Evolutionary conservation across 2,797 vertebrate genomes (phyloP).

Genomic region (Pipistrellus nathusii): DNA sequence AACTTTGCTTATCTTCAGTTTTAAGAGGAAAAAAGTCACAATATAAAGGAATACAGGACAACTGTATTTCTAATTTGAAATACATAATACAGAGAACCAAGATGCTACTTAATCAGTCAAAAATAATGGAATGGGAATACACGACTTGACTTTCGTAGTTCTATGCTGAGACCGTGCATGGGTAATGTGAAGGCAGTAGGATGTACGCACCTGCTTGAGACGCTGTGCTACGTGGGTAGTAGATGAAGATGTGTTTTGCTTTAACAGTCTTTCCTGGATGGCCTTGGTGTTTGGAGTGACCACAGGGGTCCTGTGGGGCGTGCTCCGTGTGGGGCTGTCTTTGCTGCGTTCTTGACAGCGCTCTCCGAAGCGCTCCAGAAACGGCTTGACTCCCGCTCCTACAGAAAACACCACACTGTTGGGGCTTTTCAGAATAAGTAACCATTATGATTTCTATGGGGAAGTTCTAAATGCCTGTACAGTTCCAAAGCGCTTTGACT

Average conservation of each 20-base stretch:
- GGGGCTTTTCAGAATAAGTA: slow-evolving; percentile 13
- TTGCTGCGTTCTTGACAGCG: slow-evolving; percentile 90
- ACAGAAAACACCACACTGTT: slow-evolving; percentile 71
- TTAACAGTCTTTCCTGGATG: slow-evolving; percentile 92
- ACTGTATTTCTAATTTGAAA: slow-evolving; percentile 28
- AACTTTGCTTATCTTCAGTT: slow-evolving; percentile 13
- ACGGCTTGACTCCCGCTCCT: slow-evolving; percentile 93
- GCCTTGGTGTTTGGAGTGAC: slow-evolving; percentile 92
- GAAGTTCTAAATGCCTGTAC: slow-evolving; percentile 33
- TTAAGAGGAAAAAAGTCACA: slow-evolving; percentile 32
- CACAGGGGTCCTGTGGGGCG: slow-evolving; percentile 79
- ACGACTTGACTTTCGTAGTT: background rate
- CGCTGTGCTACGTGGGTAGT: slow-evolving; percentile 92
- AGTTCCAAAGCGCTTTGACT: slow-evolving; percentile 28
- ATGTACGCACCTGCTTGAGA: slow-evolving; percentile 93
- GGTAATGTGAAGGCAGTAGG: background rate
- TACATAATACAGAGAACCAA: background rate
- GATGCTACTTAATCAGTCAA: background rate
- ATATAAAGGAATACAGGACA: background rate
- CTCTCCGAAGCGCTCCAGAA: slow-evolving; percentile 96
- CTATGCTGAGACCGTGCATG: background rate
- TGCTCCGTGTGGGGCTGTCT: slow-evolving; percentile 85
- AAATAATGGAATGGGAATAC: background rate
- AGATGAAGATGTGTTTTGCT: slow-evolving; percentile 90
- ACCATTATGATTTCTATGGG: background rate